Percentiles rank a stretch among this genome's conserved stretches.
phyloP scores from a whole-genome alignment of 2,888 invertebrate species.

The Synanthedon myopaeformis region DNA sequence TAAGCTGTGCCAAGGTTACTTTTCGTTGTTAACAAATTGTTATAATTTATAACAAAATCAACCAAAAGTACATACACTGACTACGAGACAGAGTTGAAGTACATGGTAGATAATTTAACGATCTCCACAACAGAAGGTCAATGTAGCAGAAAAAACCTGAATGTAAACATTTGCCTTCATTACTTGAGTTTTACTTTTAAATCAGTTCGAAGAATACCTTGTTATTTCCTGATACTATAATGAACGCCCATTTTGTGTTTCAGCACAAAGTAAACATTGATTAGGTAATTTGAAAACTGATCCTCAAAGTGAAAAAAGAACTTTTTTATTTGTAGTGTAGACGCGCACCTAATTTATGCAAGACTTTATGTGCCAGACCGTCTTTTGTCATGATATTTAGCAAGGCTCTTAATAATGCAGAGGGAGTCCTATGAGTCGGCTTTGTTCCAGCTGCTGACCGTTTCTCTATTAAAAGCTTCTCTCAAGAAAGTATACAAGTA shows the following conservation, averaged over 20 bases:
- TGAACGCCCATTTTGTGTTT: neutral
- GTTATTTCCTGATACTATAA: neutral
- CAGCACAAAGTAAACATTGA: neutral
- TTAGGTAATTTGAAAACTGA: neutral
- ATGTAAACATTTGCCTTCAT: too few species aligned
- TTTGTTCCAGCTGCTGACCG: conserved; percentile 42
- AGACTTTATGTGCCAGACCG: conserved; percentile 34
- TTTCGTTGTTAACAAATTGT: conserved; percentile 12
- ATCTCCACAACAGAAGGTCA: too few species aligned
- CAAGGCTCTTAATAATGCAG: conserved; percentile 34
- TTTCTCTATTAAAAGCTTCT: conserved; percentile 8
- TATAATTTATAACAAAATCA: conserved; percentile 7
- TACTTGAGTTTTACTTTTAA: too few species aligned
- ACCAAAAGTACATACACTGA: neutral
- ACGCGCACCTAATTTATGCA: conserved; percentile 35
- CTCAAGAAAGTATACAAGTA: too few species aligned
- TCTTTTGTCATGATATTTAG: conserved; percentile 39
- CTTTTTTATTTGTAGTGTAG: neutral
- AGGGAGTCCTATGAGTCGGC: conserved; percentile 29
- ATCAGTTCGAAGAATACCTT: too few species aligned
- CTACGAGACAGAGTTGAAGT: neutral
- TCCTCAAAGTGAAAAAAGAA: neutral
- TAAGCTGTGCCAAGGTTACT: conserved; percentile 13
- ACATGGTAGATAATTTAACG: neutral
- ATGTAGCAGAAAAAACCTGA: too few species aligned